Conservation (phyloP, 2,797 vertebrate species). For the Coregonus suidteri region DNA sequence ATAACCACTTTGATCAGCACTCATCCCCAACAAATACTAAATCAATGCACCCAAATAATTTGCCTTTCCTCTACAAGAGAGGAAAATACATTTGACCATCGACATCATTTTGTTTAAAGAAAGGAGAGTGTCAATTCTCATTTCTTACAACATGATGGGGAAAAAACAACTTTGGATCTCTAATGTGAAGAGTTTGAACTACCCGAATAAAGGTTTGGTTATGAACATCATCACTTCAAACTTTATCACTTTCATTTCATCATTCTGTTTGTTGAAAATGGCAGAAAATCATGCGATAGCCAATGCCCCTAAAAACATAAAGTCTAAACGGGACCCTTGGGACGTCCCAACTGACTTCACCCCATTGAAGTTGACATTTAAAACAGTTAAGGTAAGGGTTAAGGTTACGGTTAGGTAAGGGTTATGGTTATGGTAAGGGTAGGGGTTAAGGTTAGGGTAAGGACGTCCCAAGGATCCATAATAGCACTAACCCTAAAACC, state of each 20-base stretch:
- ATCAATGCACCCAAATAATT: conserved; percentile 45
- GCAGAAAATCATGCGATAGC: conserved; percentile 7
- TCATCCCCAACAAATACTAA: conserved; percentile 35
- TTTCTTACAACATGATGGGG: not conserved
- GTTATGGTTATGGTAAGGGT: no score
- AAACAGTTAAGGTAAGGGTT: no score
- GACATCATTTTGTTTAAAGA: no score
- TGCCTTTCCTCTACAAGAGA: not conserved
- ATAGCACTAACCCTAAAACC: conserved; percentile 49
- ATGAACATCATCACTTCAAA: conserved; percentile 60
- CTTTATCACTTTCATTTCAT: no score
- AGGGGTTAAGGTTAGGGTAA: no score
- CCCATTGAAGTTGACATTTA: no score
- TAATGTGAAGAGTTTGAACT: conserved; percentile 35
- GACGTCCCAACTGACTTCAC: no score
- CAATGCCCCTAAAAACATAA: no score
- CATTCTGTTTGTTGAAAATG: conserved; percentile 55
- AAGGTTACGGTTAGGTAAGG: no score
- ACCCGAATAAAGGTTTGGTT: conserved; percentile 49
- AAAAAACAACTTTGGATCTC: not conserved
- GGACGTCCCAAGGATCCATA: not conserved
- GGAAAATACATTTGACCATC: no score
- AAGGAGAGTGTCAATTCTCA: not conserved
- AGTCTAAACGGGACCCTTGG: no score
- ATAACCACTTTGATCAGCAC: conserved; percentile 26